Evolutionary conservation across 2,888 invertebrate species (phyloP).

Genomic region (Drosophila cognata): DNA sequence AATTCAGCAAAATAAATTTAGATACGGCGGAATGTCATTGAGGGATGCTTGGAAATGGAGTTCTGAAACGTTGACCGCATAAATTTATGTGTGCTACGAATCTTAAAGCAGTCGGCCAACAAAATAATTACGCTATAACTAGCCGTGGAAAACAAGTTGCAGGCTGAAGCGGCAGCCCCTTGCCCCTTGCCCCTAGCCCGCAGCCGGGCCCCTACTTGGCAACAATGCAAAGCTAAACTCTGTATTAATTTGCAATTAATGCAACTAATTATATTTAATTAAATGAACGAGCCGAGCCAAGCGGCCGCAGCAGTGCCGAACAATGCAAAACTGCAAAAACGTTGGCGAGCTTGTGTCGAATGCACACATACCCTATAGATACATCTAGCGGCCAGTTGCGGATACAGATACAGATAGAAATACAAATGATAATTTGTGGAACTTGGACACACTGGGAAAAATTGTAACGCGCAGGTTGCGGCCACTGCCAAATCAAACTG

Average conservation of each 20-base stretch:
- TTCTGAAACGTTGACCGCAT: conserved; percentile 24
- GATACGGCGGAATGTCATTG: conserved; percentile 42
- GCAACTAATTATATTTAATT: conserved; percentile 81
- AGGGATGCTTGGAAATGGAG: conserved; percentile 6
- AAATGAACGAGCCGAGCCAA: conserved; percentile 76
- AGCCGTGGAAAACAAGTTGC: conserved; percentile 73
- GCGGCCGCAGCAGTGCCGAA: conserved; percentile 58
- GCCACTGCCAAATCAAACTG: conserved; percentile 75
- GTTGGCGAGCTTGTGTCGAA: conserved; percentile 20
- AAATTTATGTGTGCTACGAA: conserved; percentile 48
- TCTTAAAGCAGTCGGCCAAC: conserved; percentile 37
- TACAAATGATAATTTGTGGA: conserved; percentile 51
- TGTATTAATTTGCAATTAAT: conserved; percentile 82
- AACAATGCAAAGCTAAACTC: conserved; percentile 73
- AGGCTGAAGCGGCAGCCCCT: not conserved
- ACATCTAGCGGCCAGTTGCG: conserved; percentile 35
- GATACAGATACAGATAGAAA: conserved; percentile 38
- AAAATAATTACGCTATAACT: conserved; percentile 73
- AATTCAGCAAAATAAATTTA: conserved; percentile 11
- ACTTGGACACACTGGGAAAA: conserved; percentile 72
- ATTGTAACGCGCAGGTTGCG: conserved; percentile 72
- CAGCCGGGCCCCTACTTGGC: conserved; percentile 34
- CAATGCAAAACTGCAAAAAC: conserved; percentile 55
- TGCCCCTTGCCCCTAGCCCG: not conserved
- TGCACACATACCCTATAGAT: conserved; percentile 40